phyloP scores from a whole-genome alignment of 2,113 vertebrate genomes.

The Paracanthobrama guichenoti region DNA sequence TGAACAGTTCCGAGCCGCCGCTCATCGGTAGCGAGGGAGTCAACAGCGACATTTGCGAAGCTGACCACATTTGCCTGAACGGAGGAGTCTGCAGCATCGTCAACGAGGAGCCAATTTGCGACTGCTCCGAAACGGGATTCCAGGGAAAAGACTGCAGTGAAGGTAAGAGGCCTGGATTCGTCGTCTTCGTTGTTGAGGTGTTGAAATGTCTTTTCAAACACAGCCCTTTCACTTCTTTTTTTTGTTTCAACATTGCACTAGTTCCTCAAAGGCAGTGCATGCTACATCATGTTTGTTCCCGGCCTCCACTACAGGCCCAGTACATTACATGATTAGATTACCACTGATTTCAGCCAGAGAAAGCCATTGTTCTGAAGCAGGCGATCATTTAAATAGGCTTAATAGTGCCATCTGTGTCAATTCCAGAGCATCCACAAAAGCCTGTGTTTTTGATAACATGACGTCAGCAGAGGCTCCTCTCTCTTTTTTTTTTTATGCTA shows the following conservation, averaged over 20 bases:
- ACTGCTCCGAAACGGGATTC: constrained; percentile 95
- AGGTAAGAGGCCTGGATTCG: constrained; percentile 86
- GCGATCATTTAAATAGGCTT: constrained; percentile 4
- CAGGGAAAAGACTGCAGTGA: constrained; percentile 98
- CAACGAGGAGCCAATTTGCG: constrained; percentile 89
- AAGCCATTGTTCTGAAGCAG: constrained; percentile 29
- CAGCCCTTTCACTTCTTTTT: constrained; percentile 40
- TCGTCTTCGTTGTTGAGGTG: constrained; percentile 65
- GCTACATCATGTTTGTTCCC: constrained; percentile 54
- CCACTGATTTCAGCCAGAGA: constrained; percentile 27
- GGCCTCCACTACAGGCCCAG: constrained; percentile 45
- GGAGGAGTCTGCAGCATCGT: constrained; percentile 95
- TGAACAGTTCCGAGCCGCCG: constrained; percentile 80
- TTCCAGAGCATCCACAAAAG: constrained; percentile 31
- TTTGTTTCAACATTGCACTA: constrained; percentile 45
- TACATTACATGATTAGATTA: constrained; percentile 53
- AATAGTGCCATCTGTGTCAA: constrained; percentile 23
- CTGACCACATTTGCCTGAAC: constrained; percentile 89
- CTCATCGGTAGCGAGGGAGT: constrained; percentile 87
- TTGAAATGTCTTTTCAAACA: constrained; percentile 59
- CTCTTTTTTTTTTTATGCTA: not conserved
- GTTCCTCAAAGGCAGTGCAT: constrained; percentile 50
- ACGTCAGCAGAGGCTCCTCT: not conserved
- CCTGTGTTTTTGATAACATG: constrained; percentile 23
- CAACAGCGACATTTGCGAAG: constrained; percentile 81